Evolutionary conservation across 2,113 vertebrate genomes (phyloP), one percentile per base, ranked within the genome.

Genomic region (Pampusana beccarii): DNA sequence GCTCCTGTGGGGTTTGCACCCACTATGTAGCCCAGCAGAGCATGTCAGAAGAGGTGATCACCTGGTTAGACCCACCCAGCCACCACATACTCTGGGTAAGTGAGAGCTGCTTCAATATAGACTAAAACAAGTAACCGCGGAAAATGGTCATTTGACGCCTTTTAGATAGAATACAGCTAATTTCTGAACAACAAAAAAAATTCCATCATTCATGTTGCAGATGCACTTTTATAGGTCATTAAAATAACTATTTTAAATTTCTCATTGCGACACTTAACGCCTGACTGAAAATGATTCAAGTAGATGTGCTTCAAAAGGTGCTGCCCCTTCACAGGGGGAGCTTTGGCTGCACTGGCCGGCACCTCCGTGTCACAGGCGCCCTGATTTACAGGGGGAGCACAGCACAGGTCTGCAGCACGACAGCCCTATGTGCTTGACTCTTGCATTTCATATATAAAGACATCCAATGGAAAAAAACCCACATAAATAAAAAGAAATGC

Each of bases 1-100:
- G 6, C 8, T 46, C 31, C 26, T 44, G 31, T 14, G 29, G 26
- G 28, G 10, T 29, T 61, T 72, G 80, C 24, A 34, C 1, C 3
- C 28, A 24, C 11, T 21, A 3, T 0, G 6, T 2, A 54, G 56
- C 42, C 36, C 5, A 2, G 36, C 38, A 79, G 88, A n/a, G 11
- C 33, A 2, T 0, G 5, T 4, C 1, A 1, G 62, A 57, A 42
- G 28, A 21, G 72, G 10, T 0, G 14, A 19, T 0, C 13, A 10
- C 25, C 28, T 78, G 70, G 31, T 38, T 36, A 11, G 17, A 16
- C 6, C 26, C 17, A 15, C 1, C 50, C 56, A 71, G 64, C 28
- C 40, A 38, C 36, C 6, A 6, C 36, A 11, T 10, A 3, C n/a
- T 20, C 56, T 36, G 36, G 16, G 9, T 24, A 38, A 25, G 31